These are phyloP conservation scores for Clamator glandarius DNA, from an alignment of 2,797 vertebrate species.

Conservation along the genomic window DNA sequence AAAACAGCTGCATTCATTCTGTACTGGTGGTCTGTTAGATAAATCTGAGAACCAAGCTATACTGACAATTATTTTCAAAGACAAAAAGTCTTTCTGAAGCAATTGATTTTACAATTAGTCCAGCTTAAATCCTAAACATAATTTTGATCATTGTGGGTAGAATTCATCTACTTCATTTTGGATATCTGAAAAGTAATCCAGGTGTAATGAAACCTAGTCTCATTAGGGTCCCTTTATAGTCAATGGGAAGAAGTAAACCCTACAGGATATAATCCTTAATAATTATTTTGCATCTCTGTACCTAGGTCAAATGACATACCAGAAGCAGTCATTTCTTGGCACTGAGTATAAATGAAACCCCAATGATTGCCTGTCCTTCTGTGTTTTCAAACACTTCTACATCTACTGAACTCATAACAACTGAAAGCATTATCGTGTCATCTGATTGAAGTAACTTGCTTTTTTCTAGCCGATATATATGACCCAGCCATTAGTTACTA, in stretches of 20 bases:
- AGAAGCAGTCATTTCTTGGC: background rate
- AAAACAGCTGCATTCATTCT: background rate
- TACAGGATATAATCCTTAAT: background rate
- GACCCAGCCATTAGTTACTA: background rate
- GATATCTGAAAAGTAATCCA: background rate
- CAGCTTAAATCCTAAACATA: background rate
- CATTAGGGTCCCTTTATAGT: background rate
- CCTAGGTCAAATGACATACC: background rate
- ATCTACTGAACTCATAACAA: background rate
- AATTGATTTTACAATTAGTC: background rate
- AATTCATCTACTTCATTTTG: background rate
- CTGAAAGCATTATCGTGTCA: background rate
- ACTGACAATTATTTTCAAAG: background rate
- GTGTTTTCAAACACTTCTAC: conserved; percentile 18
- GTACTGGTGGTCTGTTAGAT: background rate
- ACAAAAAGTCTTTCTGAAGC: background rate
- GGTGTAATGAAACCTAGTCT: background rate
- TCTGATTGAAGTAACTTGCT: background rate
- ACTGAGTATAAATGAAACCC: background rate
- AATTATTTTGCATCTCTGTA: background rate
- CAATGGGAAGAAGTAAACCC: background rate
- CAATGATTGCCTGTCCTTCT: background rate
- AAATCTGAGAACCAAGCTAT: background rate
- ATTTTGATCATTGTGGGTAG: background rate
- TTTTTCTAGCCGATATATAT: background rate